Base-by-base conservation (phyloP, 1,140 invertebrate genomes). In the Anagrus nilaparvatae region DNA sequence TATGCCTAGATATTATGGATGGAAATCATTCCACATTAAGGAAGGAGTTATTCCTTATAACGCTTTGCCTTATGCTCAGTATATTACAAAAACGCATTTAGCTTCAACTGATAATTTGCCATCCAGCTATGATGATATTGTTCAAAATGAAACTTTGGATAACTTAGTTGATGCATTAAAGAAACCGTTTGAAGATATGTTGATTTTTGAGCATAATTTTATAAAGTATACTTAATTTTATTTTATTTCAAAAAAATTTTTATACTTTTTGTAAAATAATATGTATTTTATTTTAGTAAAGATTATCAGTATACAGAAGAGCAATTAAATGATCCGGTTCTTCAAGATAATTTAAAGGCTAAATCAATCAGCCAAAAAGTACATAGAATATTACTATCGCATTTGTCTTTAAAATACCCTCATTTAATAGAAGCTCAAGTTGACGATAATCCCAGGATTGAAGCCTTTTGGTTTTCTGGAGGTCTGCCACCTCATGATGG, bases 1-100 rank as follows among this genome's bases (percentile, higher is more conserved):
- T 58, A 80, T 89, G 74, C 79, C 81, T 5, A 71, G 74, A 34
- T 87, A 81, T 58, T 89, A 86, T 61, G 84, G 86, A 6, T 89
- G 75, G 69, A 73, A 72, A 47, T 73, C 71, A 20, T 55, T 78
- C 17, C 63, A 76, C 44, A 55, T 89, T 5, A 56, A 68, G 2
- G 80, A 86, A 54, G 57, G 71, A 33, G 32, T 47, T 16, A 53
- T 79, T 32, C 76, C 74, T 3, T 87, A 84, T 51, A 78, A 85
- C 64, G 67, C 75, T 25, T 58, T 86, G 51, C 64, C 73, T 5
- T 63, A 81, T 27, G 65, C 76, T 9, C 78, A 87, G 53, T 76
- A 79, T 54, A 72, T 80, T 30, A 90, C 87, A 7, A 73, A 76
- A 60, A 90, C 82, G 9, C 72, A 81, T 49, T 45, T 81, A 2